These are phyloP conservation scores for Vidua chalybeata DNA, from an alignment of 2,113 vertebrate genomes.

Conservation along the genomic window DNA sequence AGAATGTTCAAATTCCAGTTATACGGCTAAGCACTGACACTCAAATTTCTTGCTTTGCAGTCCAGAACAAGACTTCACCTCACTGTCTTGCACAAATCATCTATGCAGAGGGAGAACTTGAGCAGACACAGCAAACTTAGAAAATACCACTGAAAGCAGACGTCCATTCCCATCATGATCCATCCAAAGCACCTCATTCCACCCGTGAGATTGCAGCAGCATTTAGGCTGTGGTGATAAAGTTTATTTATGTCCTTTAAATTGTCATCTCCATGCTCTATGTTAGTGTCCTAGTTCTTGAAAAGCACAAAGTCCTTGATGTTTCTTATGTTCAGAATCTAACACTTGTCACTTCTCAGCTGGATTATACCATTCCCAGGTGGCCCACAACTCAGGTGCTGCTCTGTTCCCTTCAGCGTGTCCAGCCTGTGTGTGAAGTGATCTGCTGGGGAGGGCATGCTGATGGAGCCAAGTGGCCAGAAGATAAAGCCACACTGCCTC, in stretches of 20 bases:
- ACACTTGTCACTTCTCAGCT: background rate
- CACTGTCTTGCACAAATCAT: background rate
- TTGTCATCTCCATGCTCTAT: background rate
- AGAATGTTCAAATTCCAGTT: background rate
- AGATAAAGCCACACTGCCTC: background rate
- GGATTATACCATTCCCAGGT: accelerated
- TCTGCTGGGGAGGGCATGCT: too few species aligned
- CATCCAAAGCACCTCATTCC: background rate
- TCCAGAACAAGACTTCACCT: background rate
- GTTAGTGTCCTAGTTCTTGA: background rate
- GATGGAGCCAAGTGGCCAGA: background rate
- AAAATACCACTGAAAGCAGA: background rate
- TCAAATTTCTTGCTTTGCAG: background rate
- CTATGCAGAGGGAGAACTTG: background rate
- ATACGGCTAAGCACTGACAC: background rate
- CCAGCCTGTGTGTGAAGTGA: background rate
- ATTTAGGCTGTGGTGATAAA: background rate
- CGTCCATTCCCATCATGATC: background rate
- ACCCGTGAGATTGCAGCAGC: background rate
- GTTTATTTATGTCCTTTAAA: background rate
- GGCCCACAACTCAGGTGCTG: background rate
- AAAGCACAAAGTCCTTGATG: background rate
- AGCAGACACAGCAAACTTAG: background rate
- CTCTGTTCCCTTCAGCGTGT: background rate
- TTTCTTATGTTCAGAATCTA: background rate